Evolutionary conservation across 2,888 invertebrate species (phyloP).

Genomic region (Cataglyphis livida): DNA sequence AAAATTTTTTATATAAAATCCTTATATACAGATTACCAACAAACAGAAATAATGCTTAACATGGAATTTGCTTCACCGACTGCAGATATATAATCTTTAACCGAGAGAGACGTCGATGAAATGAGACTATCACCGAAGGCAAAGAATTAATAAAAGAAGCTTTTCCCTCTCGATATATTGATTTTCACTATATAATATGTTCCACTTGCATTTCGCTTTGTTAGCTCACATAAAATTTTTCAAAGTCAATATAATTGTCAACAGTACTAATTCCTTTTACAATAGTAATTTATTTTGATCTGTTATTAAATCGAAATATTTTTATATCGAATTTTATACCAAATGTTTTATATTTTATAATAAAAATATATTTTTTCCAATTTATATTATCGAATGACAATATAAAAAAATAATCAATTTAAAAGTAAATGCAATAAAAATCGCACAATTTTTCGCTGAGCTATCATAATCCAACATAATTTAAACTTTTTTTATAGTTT

Average conservation of each 20-base stretch:
- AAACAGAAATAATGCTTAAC: neutral
- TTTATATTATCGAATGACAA: neutral
- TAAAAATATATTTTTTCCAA: neutral
- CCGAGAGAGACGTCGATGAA: neutral
- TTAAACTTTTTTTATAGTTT: neutral
- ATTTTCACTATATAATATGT: neutral
- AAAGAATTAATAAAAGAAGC: neutral
- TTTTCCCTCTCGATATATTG: neutral
- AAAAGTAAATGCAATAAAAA: neutral
- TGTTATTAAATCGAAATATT: neutral
- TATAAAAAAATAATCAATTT: neutral
- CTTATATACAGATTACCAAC: neutral
- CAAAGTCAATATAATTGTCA: neutral
- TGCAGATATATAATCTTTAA: slow-evolving; percentile 5
- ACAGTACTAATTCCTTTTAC: neutral
- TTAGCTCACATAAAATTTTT: neutral
- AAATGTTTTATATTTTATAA: neutral
- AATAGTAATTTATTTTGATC: neutral
- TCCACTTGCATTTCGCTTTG: neutral
- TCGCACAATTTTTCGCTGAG: neutral
- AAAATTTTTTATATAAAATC: neutral
- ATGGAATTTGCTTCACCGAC: slow-evolving; percentile 25
- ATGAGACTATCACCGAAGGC: neutral
- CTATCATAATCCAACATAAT: neutral
- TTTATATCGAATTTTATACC: neutral